These are phyloP conservation scores for Agapornis canus DNA, from an alignment of 2,797 vertebrate genomes.

Conservation along the genomic window DNA sequence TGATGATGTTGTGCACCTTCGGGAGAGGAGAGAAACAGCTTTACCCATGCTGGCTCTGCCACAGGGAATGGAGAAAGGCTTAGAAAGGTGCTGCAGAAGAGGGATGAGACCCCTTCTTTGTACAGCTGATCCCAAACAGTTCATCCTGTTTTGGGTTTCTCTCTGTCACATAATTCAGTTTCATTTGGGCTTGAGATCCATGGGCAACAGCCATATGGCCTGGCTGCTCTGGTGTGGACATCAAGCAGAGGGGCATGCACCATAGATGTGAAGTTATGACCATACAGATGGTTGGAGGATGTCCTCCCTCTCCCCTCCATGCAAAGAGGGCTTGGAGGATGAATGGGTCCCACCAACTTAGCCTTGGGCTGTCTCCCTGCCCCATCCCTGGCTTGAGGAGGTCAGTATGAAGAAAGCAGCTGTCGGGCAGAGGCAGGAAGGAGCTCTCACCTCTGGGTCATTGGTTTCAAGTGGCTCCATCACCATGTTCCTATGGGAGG, in stretches of 20 bases:
- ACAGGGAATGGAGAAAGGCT: neutral
- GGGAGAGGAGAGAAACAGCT: neutral
- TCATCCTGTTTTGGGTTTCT: neutral
- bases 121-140: neutral
- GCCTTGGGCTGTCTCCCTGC: neutral
- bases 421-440: neutral
- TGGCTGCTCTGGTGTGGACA: neutral
- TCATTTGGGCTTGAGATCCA: neutral
- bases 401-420: fast-evolving
- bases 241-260: neutral
- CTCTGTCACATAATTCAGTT: neutral
- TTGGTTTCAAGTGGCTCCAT: slow-evolving; percentile 83
- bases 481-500: slow-evolving; percentile 90
- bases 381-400: fast-evolving
- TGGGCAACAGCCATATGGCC: neutral
- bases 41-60: neutral
- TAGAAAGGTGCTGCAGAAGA: neutral
- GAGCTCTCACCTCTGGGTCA: slow-evolving; percentile 85
- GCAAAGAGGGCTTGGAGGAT: neutral
- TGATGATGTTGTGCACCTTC: slow-evolving; percentile 90
- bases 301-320: neutral
- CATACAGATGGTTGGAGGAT: neutral
- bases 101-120: neutral
- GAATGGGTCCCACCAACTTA: neutral
- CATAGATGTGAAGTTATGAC: neutral